A percentile compares a stretch with the other conserved stretches of the same genome.
Conservation (phyloP, 23 tunicate species). For the Trididemnum clinides region DNA sequence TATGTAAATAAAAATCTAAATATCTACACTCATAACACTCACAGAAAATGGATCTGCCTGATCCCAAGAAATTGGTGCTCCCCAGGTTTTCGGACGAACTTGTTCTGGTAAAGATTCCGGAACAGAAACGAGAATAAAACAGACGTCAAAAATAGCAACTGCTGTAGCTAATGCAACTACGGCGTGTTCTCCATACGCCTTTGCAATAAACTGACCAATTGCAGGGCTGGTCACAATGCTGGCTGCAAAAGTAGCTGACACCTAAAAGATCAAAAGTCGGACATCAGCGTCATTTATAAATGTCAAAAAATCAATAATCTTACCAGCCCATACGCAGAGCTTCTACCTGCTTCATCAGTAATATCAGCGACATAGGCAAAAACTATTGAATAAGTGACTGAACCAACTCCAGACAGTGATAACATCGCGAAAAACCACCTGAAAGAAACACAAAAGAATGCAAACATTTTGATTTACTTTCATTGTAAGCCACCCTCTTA, state of each 20-base stretch:
- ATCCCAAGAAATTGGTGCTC: constrained; percentile 73
- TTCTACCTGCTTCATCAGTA: constrained; percentile 93
- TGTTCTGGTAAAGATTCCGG: constrained; percentile 96
- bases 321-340: constrained; percentile 95
- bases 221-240: constrained; percentile 95
- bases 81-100: constrained; percentile 66
- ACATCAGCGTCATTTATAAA: background rate
- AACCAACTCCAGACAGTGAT: constrained; percentile 83
- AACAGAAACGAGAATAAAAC: constrained; percentile 90
- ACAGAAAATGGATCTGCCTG: constrained; percentile 94
- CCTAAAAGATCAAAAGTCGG: constrained; percentile 29
- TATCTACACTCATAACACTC: constrained; percentile 2
- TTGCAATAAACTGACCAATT: constrained; percentile 74
- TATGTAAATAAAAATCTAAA: too few relatives aligned
- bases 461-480: too few relatives aligned
- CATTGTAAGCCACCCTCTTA: too few relatives aligned
- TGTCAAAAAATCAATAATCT: constrained; percentile 12
- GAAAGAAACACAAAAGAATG: too few relatives aligned
- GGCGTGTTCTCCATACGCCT: constrained; percentile 64
- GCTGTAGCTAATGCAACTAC: constrained; percentile 89
- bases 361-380: constrained; percentile 99
- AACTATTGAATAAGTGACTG: constrained; percentile 91
- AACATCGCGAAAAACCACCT: constrained; percentile 99
- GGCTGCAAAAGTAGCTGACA: constrained; percentile 99
- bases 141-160: constrained; percentile 81